Conservation (phyloP, 2,888 invertebrate genomes). For the Cremastinae sp. region DNA sequence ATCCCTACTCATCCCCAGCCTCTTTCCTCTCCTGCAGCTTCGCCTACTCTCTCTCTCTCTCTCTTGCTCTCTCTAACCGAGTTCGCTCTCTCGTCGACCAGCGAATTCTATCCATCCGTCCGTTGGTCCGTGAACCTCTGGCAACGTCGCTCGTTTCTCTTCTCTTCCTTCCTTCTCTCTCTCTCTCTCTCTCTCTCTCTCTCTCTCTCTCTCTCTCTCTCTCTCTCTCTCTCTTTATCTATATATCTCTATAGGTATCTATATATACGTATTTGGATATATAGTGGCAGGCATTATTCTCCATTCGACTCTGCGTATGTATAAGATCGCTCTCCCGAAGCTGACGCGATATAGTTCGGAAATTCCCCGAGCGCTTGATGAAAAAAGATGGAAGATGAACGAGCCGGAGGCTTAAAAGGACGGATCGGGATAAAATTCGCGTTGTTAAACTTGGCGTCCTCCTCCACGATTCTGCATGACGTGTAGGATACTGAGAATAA, state of each 20-base stretch:
- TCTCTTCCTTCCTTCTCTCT: constrained; percentile 16
- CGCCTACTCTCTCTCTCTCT: not conserved
- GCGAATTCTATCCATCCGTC: constrained; percentile 57
- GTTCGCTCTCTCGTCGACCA: constrained; percentile 55
- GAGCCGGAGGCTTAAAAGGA: constrained; percentile 51
- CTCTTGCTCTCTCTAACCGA: constrained; percentile 9
- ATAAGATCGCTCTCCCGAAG: constrained; percentile 55
- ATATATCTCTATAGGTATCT: not conserved
- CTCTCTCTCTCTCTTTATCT: constrained; percentile 16
- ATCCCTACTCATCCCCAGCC: constrained; percentile 68
- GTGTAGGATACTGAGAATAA: constrained; percentile 26
- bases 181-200: constrained; percentile 13
- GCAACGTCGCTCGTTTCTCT: constrained; percentile 58
- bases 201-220: constrained; percentile 10
- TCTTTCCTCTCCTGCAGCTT: constrained; percentile 21
- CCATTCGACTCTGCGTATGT: constrained; percentile 52
- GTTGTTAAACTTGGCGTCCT: constrained; percentile 56
- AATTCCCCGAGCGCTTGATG: constrained; percentile 59
- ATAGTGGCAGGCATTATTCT: constrained; percentile 60
- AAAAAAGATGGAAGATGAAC: constrained; percentile 61
- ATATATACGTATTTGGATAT: constrained; percentile 14
- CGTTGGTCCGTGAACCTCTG: constrained; percentile 58
- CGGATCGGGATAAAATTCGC: constrained; percentile 54
- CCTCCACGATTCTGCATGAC: constrained; percentile 42
- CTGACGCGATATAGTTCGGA: constrained; percentile 49